Evolutionary conservation across 1,140 invertebrate genomes (phyloP).

Genomic region (Augochlora pura): DNA sequence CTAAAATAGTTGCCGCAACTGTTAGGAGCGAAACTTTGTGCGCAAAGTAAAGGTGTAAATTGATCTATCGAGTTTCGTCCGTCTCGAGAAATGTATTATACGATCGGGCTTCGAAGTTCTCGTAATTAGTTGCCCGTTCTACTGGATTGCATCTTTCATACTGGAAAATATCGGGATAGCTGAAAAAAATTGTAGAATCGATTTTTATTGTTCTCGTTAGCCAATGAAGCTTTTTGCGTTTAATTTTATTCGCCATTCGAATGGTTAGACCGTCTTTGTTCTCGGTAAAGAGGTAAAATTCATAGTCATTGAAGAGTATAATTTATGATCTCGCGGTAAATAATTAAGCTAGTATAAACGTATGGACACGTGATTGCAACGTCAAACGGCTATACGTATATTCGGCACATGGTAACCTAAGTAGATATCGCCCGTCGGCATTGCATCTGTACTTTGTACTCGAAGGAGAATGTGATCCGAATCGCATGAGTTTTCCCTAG

Average conservation of each 20-base stretch:
- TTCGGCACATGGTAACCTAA: not conserved
- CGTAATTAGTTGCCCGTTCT: not conserved
- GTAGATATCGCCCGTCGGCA: too few species aligned
- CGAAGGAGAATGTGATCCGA: not conserved
- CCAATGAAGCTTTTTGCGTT: not conserved
- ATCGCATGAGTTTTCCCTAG: too few species aligned
- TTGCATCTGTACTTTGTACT: slow-evolving; percentile 6
- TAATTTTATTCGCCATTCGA: too few species aligned
- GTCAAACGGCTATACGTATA: too few species aligned
- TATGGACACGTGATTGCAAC: too few species aligned
- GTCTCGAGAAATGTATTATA: not conserved
- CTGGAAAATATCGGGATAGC: not conserved
- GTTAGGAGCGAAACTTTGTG: too few species aligned
- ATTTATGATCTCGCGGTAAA: too few species aligned
- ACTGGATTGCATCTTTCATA: not conserved
- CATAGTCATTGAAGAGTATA: not conserved
- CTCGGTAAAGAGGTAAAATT: too few species aligned
- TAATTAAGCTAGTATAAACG: too few species aligned
- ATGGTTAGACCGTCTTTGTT: too few species aligned
- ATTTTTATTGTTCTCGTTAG: not conserved
- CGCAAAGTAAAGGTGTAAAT: not conserved
- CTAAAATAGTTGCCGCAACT: too few species aligned
- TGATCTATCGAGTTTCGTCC: not conserved
- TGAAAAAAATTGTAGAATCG: not conserved
- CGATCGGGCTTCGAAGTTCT: not conserved